phyloP scores from a whole-genome alignment of 2,797 vertebrate species.

The Pteropus rufus region DNA sequence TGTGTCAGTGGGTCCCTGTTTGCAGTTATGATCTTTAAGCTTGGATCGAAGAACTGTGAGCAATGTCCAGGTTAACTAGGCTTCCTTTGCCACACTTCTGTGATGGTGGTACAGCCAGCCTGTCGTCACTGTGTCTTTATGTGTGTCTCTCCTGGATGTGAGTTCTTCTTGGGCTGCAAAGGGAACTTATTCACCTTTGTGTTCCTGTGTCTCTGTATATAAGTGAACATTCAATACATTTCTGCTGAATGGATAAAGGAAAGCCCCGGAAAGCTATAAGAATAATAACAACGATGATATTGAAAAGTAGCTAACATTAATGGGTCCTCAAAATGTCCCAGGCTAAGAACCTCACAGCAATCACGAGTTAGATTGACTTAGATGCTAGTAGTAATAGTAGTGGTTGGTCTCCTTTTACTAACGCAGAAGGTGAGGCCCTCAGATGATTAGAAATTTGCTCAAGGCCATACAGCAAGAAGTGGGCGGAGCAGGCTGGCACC shows the following conservation, averaged over 20 bases:
- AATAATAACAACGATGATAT: background rate
- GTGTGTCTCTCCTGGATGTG: background rate
- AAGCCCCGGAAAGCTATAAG: background rate
- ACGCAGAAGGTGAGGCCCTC: background rate
- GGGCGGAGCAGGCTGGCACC: background rate
- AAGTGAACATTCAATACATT: background rate
- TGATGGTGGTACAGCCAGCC: background rate
- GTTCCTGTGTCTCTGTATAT: background rate
- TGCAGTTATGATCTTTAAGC: background rate
- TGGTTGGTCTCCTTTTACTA: background rate
- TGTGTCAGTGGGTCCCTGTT: background rate
- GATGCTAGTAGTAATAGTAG: background rate
- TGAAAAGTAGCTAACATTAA: background rate
- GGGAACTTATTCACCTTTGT: background rate
- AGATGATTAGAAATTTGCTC: background rate
- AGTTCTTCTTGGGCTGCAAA: background rate
- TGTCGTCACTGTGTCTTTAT: background rate
- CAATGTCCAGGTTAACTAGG: background rate
- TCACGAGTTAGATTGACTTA: background rate
- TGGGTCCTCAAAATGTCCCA: background rate
- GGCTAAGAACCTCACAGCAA: background rate
- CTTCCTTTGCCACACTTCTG: background rate
- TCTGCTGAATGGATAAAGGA: background rate
- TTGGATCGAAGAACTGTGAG: background rate
- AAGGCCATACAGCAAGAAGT: background rate